phyloP scores from a whole-genome alignment of 2,888 invertebrate genomes.

The Plutella xylostella region DNA sequence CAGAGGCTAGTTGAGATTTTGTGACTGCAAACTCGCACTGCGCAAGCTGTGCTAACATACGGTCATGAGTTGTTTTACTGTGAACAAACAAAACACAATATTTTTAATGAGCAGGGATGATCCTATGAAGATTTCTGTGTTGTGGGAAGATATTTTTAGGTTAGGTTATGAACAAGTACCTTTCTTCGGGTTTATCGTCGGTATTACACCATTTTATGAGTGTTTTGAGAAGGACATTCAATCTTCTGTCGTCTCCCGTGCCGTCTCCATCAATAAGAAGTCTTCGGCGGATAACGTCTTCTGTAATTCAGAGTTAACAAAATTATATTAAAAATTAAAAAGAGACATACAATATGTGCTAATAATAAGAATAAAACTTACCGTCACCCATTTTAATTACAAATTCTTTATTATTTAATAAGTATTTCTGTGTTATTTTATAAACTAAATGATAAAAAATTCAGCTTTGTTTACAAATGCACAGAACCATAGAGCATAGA shows the following conservation, averaged over 20 bases:
- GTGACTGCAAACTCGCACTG: slow-evolving; percentile 91
- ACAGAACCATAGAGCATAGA: too few species aligned
- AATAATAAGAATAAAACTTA: too few species aligned
- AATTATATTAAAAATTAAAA: background rate
- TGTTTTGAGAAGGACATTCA: slow-evolving; percentile 87
- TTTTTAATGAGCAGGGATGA: background rate
- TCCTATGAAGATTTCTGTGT: background rate
- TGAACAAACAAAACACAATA: slow-evolving; percentile 23
- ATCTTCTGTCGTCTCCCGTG: slow-evolving; percentile 92
- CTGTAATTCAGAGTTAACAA: slow-evolving; percentile 58
- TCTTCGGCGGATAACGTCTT: slow-evolving; percentile 92
- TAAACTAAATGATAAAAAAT: too few species aligned
- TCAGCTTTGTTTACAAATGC: too few species aligned
- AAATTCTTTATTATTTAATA: too few species aligned
- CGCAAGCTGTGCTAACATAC: slow-evolving; percentile 84
- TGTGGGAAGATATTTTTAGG: background rate
- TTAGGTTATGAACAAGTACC: slow-evolving; percentile 43
- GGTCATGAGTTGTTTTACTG: slow-evolving; percentile 79
- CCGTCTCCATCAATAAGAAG: slow-evolving; percentile 97
- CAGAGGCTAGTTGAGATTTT: slow-evolving; percentile 82
- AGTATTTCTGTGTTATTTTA: too few species aligned
- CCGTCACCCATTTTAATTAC: slow-evolving; percentile 36
- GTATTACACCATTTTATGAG: slow-evolving; percentile 84
- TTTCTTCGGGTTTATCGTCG: slow-evolving; percentile 75
- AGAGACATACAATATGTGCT: too few species aligned